A percentile compares a stretch with the other conserved stretches of the same genome.
These are phyloP conservation scores for Drosophila borborema DNA, from an alignment of 2,888 invertebrate species.

Conservation along the genomic window DNA sequence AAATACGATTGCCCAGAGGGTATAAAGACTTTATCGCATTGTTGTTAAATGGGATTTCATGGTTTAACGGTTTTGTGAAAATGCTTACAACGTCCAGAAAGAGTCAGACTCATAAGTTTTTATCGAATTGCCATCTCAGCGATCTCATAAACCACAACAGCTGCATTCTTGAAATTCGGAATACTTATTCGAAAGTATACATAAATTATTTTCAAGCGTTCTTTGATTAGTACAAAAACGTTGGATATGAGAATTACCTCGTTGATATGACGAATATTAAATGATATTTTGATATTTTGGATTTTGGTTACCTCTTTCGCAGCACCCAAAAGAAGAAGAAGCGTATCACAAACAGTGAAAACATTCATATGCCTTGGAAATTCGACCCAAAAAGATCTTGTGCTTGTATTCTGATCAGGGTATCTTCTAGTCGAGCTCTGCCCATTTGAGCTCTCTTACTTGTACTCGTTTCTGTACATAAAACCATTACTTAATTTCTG, in stretches of 20 bases:
- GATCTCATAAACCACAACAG: neutral
- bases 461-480: neutral
- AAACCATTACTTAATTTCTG: conserved; percentile 70
- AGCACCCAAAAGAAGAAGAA: too few species aligned
- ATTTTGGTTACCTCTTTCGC: too few species aligned
- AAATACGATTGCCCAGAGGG: neutral
- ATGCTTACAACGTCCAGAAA: neutral
- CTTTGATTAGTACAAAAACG: too few species aligned
- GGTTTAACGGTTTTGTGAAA: neutral
- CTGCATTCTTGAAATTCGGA: neutral
- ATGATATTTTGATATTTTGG: too few species aligned
- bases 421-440: neutral
- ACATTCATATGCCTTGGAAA: too few species aligned
- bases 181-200: neutral
- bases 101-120: neutral
- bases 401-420: neutral
- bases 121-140: neutral
- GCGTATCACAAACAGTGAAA: too few species aligned
- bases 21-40: neutral
- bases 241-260: too few species aligned
- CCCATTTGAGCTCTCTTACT: neutral
- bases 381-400: too few species aligned
- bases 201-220: too few species aligned
- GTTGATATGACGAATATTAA: too few species aligned
- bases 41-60: neutral